phyloP scores from a whole-genome alignment of 2,888 invertebrate species.

The Carterocephalus palaemon region DNA sequence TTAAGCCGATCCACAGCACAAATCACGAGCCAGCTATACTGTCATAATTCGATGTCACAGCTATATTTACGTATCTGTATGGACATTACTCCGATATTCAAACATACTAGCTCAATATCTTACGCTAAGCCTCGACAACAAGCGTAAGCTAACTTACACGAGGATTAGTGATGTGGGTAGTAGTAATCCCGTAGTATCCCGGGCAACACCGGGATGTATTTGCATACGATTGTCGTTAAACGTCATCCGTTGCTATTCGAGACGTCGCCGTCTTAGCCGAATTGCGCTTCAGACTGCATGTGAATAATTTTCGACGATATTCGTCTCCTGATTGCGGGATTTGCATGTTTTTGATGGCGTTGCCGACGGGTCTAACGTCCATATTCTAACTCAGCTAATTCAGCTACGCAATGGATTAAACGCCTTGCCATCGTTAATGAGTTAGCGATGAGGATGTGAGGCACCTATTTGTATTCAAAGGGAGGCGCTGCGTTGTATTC shows the following conservation, averaged over 20 bases:
- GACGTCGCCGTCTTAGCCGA: slow-evolving; percentile 54
- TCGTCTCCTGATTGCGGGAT: slow-evolving; percentile 36
- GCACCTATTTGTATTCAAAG: slow-evolving; percentile 22
- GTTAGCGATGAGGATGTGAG: slow-evolving; percentile 15
- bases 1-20: slow-evolving; percentile 12
- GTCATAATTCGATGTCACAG: slow-evolving; percentile 35
- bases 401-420: slow-evolving; percentile 20
- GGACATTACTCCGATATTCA: slow-evolving; percentile 41
- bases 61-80: slow-evolving; percentile 34
- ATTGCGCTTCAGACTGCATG: slow-evolving; percentile 35
- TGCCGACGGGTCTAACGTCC: slow-evolving; percentile 29
- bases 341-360: slow-evolving; percentile 33
- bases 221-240: slow-evolving; percentile 70
- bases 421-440: slow-evolving; percentile 15
- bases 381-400: slow-evolving; percentile 27
- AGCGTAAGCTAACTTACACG: slow-evolving; percentile 45
- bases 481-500: slow-evolving; percentile 17
- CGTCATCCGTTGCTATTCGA: slow-evolving; percentile 66
- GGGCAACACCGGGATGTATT: slow-evolving; percentile 49
- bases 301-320: slow-evolving; percentile 50
- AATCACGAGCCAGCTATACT: slow-evolving; percentile 29
- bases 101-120: slow-evolving; percentile 53
- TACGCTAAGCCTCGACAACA: slow-evolving; percentile 59
- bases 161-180: slow-evolving; percentile 59
- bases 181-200: slow-evolving; percentile 53